Conservation (phyloP, 2,113 vertebrate species). For the Camelus bactrianus region DNA sequence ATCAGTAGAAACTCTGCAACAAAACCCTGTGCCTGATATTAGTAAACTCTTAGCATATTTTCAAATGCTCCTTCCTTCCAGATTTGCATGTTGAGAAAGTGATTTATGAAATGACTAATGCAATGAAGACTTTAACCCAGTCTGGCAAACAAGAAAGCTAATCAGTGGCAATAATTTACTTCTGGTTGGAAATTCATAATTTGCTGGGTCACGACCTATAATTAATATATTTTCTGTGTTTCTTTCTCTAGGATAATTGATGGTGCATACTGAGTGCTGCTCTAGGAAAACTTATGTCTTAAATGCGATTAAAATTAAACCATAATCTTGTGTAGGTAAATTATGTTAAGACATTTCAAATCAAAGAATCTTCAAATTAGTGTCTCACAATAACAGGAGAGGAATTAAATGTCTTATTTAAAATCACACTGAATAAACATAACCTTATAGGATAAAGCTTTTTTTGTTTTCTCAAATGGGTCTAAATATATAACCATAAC, state of each 20-base stretch:
- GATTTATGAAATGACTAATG: conserved; percentile 83
- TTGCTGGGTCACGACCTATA: conserved; percentile 86
- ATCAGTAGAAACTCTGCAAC: background rate
- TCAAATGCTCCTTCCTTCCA: conserved; percentile 63
- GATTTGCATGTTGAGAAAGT: conserved; percentile 67
- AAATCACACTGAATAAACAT: conserved; percentile 70
- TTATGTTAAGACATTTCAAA: conserved; percentile 76
- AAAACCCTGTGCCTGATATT: background rate
- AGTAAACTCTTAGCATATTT: conserved; percentile 43
- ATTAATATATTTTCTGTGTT: conserved; percentile 87
- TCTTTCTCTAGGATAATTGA: conserved; percentile 86
- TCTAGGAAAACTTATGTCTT: conserved; percentile 80
- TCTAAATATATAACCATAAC: conserved; percentile 49
- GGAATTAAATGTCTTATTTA: conserved; percentile 72
- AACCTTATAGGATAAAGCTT: background rate
- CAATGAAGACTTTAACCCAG: conserved; percentile 81
- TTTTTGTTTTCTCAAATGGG: conserved; percentile 54
- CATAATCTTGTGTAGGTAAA: conserved; percentile 73
- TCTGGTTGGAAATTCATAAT: conserved; percentile 85
- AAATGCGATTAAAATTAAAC: conserved; percentile 86
- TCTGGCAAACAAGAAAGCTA: conserved; percentile 84
- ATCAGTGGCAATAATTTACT: conserved; percentile 88
- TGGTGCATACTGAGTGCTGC: conserved; percentile 78
- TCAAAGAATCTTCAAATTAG: conserved; percentile 79
- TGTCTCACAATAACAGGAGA: conserved; percentile 56